Conservation (phyloP, 2,888 invertebrate genomes). For the Apantesis nais region DNA sequence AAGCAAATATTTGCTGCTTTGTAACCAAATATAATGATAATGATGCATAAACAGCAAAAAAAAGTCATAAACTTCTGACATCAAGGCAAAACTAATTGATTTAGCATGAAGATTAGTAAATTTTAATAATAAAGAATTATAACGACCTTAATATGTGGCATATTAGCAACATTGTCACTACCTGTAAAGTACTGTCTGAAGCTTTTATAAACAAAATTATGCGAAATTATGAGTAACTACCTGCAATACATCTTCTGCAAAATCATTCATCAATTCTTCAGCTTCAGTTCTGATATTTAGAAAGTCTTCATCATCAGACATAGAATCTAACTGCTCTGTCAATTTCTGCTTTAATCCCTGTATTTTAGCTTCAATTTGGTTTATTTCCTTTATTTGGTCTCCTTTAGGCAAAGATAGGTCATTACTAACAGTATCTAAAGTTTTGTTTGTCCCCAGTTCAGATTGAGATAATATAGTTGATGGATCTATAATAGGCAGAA, state of each 20-base stretch:
- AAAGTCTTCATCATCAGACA: constrained; percentile 88
- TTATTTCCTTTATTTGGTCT: constrained; percentile 75
- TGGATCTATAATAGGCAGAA: constrained; percentile 78
- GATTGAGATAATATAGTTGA: constrained; percentile 66
- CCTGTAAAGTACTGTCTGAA: neutral
- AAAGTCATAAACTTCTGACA: neutral
- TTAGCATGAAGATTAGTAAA: neutral
- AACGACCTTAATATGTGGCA: neutral
- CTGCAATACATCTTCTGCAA: constrained; percentile 81
- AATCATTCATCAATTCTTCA: constrained; percentile 83
- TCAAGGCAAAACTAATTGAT: neutral
- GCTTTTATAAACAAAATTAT: neutral
- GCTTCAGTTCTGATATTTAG: constrained; percentile 88
- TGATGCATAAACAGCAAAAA: neutral
- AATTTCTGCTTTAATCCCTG: constrained; percentile 77
- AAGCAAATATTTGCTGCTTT: neutral
- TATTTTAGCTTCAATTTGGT: constrained; percentile 87
- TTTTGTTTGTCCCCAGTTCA: constrained; percentile 31
- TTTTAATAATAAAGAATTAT: neutral
- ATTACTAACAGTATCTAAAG: constrained; percentile 53
- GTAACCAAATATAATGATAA: neutral
- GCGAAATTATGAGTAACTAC: too few relatives aligned
- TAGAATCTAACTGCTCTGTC: constrained; percentile 80
- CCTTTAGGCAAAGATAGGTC: constrained; percentile 49
- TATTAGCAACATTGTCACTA: neutral